Evolutionary conservation across 2,888 invertebrate genomes (phyloP), one percentile per base, ranked within the genome.

Genomic region (Glyphotaelius pellucidus): DNA sequence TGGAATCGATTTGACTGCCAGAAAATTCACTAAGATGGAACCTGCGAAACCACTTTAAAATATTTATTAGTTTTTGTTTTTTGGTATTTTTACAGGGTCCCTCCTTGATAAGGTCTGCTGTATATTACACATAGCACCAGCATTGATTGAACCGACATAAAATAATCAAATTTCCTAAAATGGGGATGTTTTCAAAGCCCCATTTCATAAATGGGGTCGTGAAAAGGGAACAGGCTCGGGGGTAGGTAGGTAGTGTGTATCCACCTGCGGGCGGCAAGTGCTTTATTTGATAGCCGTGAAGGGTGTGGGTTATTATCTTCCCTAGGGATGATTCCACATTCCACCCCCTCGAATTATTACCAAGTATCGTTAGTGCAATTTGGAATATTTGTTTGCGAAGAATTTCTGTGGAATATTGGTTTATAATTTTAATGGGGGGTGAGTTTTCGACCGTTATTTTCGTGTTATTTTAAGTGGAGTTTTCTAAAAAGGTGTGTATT

Each of bases 261-360:
- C 91, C 91, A 91, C 91, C 91, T 91, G 91, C 87, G 84, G 42
- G 87, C 87, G 91, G 91, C 91, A 91, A 91, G 91, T 91, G 91
- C 91, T 89, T 91, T 91, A 91, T 91, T 89, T 89, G 91, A 91
- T 89, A 35, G 88, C 79, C n/a, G 86, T 35, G 88, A 79, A 47
- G 81, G 90, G 90, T 38, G 90, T 47, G 81, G 30, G 47, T 42
- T 67, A 47, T 90, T 90, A 90, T 83, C 88, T 90, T 80, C 31
- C 32, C n/a, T 11, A 38, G 88, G 88, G 88, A 42, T 86, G 86
- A 42, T 42, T 42, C 67, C 67, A 67, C 25, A 67, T 25, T 67
- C 42, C 30, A 86, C 86, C 86, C 86, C 47, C 42, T 42, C 86
- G 42, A 42, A 86, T 86, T 86, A 35, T 42, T 42, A 47, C 42